These are phyloP conservation scores for Babylonia areolata DNA, from an alignment of 1,140 invertebrate species.

Conservation along the genomic window DNA sequence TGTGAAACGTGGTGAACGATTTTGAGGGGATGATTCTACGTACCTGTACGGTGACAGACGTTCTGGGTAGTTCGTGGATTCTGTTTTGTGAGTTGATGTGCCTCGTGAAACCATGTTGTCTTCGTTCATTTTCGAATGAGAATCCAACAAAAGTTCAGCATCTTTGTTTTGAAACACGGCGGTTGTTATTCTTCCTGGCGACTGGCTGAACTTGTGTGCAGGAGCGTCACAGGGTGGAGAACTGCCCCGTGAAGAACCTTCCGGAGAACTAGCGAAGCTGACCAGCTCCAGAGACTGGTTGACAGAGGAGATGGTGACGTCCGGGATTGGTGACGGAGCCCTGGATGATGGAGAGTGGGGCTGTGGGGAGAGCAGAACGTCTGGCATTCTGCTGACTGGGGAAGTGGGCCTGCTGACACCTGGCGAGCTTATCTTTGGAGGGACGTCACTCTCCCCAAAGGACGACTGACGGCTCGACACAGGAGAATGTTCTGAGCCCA, in stretches of 20 bases:
- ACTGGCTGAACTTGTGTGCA: neutral
- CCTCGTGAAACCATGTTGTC: neutral
- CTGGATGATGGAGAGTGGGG: neutral
- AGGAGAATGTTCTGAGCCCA: neutral
- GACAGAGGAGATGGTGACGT: neutral
- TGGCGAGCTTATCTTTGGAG: neutral
- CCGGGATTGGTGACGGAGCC: neutral
- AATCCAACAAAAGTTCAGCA: neutral
- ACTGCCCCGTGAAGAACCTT: neutral
- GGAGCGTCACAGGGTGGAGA: neutral
- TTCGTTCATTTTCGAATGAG: neutral
- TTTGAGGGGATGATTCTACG: neutral
- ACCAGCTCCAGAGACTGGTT: neutral
- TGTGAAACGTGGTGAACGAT: neutral
- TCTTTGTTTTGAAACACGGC: neutral
- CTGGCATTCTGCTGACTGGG: neutral
- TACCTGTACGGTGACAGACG: neutral
- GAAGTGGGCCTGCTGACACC: neutral
- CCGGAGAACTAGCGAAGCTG: neutral
- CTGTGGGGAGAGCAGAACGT: neutral
- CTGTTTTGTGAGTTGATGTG: no score
- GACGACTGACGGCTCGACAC: slow-evolving; percentile 13
- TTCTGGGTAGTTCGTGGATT: neutral
- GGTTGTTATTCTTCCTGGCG: neutral
- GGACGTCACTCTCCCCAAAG: neutral